A percentile compares a stretch with the other conserved stretches of the same genome.
Conservation (phyloP, 2,888 invertebrate genomes). For the Perizoma flavofasciatum region DNA sequence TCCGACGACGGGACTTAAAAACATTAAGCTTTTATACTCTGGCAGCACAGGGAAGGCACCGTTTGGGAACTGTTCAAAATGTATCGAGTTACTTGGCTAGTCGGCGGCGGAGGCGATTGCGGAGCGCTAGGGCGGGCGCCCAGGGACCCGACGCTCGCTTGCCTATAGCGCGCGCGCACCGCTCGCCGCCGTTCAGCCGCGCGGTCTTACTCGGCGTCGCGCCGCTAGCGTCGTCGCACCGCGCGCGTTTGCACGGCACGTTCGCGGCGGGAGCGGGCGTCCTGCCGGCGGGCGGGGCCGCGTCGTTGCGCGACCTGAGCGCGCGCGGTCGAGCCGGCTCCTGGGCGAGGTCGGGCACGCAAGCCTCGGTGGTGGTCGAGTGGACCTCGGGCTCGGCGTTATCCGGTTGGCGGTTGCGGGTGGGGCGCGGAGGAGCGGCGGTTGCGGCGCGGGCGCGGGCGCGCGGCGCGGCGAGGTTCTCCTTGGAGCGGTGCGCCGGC, state of each 20-base stretch:
- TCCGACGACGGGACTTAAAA: constrained; percentile 46
- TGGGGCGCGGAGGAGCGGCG: constrained; percentile 57
- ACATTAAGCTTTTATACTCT: constrained; percentile 47
- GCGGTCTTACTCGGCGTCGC: constrained; percentile 35
- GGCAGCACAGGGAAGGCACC: constrained; percentile 52
- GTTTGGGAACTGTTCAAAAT: constrained; percentile 42
- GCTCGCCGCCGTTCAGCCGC: constrained; percentile 45
- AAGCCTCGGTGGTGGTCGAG: constrained; percentile 55
- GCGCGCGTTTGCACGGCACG: constrained; percentile 43
- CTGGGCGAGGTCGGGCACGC: constrained; percentile 43
- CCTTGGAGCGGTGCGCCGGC: constrained; percentile 75
- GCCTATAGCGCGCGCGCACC: constrained; percentile 52
- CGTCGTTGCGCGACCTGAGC: constrained; percentile 59
- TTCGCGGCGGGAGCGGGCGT: constrained; percentile 20
- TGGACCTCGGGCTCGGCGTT: constrained; percentile 55
- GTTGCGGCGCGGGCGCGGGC: constrained; percentile 61
- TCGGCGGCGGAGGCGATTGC: constrained; percentile 72
- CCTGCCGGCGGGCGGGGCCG: constrained; percentile 31
- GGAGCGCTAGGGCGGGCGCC: constrained; percentile 72
- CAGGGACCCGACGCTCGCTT: constrained; percentile 67
- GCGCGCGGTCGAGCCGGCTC: constrained; percentile 46
- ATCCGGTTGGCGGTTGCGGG: constrained; percentile 38
- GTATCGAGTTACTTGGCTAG: constrained; percentile 64
- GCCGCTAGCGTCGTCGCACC: constrained; percentile 40
- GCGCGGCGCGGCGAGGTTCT: constrained; percentile 70